phyloP scores from a whole-genome alignment of 2,888 invertebrate genomes.

The Ophion ellenae region DNA sequence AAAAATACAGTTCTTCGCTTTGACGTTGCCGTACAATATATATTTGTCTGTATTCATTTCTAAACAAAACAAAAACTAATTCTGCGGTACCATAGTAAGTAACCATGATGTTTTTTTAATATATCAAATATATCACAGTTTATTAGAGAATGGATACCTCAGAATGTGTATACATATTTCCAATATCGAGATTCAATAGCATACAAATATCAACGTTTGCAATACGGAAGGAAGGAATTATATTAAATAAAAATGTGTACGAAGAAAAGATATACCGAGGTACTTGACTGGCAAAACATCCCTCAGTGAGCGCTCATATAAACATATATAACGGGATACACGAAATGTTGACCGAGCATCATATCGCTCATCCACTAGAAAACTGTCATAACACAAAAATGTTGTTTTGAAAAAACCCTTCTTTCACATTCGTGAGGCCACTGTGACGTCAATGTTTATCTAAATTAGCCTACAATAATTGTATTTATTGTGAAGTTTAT shows the following conservation, averaged over 20 bases:
- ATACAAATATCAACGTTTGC: conserved; percentile 24
- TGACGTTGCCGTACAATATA: conserved; percentile 18
- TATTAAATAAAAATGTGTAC: background rate
- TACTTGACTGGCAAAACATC: conserved; percentile 65
- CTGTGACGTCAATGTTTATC: no score
- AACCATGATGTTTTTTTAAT: conserved; percentile 39
- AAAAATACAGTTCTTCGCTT: conserved; percentile 57
- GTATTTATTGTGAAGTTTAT: no score
- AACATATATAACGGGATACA: background rate
- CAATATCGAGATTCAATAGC: background rate
- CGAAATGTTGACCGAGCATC: background rate
- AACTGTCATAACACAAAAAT: background rate
- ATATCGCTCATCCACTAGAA: conserved; percentile 4
- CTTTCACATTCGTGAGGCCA: no score
- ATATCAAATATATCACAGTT: background rate
- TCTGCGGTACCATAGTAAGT: conserved; percentile 35
- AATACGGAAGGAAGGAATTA: background rate
- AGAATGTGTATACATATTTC: background rate
- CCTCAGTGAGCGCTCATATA: conserved; percentile 18
- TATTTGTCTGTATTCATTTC: background rate
- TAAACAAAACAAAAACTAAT: conserved; percentile 1
- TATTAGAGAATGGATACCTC: background rate
- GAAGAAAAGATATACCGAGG: conserved; percentile 52
- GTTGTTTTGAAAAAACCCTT: no score
- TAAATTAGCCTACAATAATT: no score